Evolutionary conservation across 2,797 vertebrate genomes (phyloP).

Genomic region (Hemitrygon akajei): DNA sequence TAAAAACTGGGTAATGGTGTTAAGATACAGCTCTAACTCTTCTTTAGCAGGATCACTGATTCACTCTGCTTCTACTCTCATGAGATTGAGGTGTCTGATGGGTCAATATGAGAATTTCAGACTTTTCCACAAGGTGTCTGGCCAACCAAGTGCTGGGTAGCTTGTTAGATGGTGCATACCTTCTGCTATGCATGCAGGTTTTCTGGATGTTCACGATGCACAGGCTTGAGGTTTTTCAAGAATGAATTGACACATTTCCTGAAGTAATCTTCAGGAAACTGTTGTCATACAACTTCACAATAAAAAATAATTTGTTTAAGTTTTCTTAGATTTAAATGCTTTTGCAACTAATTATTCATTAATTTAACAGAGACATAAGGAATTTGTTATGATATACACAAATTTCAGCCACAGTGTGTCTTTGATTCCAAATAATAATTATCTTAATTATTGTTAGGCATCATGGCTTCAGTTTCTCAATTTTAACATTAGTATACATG

Average conservation of each 20-base stretch:
- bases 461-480: constrained; percentile 12
- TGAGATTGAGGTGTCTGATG: no score
- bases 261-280: not conserved
- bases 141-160: no score
- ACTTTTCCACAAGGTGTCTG: no score
- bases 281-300: not conserved
- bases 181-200: no score
- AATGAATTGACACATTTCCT: not conserved
- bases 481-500: not conserved
- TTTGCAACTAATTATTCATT: constrained; percentile 15
- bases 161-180: no score
- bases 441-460: constrained; percentile 9
- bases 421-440: constrained; percentile 19
- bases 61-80: no score
- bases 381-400: not conserved
- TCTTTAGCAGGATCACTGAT: no score
- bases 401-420: not conserved
- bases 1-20: not conserved
- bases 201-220: no score
- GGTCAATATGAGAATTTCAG: no score
- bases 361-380: not conserved
- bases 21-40: not conserved
- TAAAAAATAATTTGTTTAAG: not conserved
- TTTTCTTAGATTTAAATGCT: not conserved
- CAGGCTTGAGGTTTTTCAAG: not conserved